Evolutionary conservation across 2,113 vertebrate genomes (phyloP).

Genomic region (Spea multiplicata): DNA sequence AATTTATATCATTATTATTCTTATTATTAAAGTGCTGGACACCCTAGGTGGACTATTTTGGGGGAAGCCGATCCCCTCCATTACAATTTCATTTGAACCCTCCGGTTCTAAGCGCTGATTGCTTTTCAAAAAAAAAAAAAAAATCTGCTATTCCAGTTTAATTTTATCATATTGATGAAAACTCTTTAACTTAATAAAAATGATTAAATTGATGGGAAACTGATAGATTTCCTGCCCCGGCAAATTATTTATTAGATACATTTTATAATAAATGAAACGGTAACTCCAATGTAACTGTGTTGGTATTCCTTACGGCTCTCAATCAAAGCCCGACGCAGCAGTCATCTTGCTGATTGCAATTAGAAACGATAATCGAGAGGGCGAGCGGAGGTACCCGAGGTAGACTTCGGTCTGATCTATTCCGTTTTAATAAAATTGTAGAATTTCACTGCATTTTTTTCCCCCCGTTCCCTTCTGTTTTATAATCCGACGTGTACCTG

Average conservation of each 20-base stretch:
- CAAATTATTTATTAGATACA: constrained; percentile 3
- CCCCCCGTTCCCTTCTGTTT: neutral
- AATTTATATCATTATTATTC: too few relatives aligned
- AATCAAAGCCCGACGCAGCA: neutral
- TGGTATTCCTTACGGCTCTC: neutral
- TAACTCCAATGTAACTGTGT: neutral
- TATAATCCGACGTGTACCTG: constrained; percentile 1
- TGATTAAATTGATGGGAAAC: neutral
- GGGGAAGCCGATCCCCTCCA: too few relatives aligned
- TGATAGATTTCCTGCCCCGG: constrained; percentile 11
- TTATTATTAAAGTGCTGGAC: too few relatives aligned
- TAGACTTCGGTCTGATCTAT: neutral
- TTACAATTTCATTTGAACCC: too few relatives aligned
- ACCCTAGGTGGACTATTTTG: too few relatives aligned
- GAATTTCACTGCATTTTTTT: neutral
- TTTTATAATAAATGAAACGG: neutral
- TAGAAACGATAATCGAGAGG: neutral
- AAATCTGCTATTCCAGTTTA: neutral
- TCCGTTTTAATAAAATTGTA: neutral
- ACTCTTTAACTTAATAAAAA: constrained; percentile 4
- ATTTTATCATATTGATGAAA: constrained; percentile 10
- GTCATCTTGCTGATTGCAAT: neutral
- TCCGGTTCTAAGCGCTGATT: too few relatives aligned
- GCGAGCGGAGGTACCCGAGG: neutral
- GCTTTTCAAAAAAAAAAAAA: too few relatives aligned